Evolutionary conservation across 2,888 invertebrate genomes (phyloP).

Genomic region (Athalia circularis): DNA sequence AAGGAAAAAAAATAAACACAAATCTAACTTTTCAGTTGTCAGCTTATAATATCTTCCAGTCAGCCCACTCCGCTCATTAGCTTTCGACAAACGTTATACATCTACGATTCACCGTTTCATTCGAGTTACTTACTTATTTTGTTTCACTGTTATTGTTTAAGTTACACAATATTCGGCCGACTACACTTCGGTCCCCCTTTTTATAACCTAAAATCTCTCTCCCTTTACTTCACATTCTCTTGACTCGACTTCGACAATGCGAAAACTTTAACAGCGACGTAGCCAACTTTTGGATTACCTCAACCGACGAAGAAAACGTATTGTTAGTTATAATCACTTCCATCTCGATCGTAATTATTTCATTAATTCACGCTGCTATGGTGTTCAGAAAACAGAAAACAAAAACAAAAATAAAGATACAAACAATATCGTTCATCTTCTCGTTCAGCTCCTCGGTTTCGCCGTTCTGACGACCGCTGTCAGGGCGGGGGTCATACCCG

Average conservation of each 20-base stretch:
- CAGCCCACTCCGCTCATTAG: background rate
- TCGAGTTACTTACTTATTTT: background rate
- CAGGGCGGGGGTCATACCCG: constrained; percentile 49
- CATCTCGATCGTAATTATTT: constrained; percentile 22
- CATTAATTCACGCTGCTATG: background rate
- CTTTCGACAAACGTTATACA: background rate
- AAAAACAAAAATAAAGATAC: background rate
- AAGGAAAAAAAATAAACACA: too few species aligned
- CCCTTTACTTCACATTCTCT: background rate
- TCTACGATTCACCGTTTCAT: constrained; percentile 8
- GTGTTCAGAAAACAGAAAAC: background rate
- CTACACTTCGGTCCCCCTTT: background rate
- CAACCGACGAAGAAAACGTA: constrained; percentile 14
- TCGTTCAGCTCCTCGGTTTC: constrained; percentile 42
- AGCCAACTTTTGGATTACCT: background rate
- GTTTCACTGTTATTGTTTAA: constrained; percentile 30
- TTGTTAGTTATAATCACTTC: background rate
- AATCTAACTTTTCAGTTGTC: background rate
- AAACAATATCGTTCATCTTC: constrained; percentile 19
- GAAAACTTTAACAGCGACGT: constrained; percentile 19
- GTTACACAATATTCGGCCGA: constrained; percentile 4
- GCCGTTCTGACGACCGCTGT: constrained; percentile 21
- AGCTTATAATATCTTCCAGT: background rate
- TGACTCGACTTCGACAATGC: background rate
- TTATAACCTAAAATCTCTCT: background rate